Base-by-base conservation (phyloP, 2,888 invertebrate species). In the Laspeyria flexula region DNA sequence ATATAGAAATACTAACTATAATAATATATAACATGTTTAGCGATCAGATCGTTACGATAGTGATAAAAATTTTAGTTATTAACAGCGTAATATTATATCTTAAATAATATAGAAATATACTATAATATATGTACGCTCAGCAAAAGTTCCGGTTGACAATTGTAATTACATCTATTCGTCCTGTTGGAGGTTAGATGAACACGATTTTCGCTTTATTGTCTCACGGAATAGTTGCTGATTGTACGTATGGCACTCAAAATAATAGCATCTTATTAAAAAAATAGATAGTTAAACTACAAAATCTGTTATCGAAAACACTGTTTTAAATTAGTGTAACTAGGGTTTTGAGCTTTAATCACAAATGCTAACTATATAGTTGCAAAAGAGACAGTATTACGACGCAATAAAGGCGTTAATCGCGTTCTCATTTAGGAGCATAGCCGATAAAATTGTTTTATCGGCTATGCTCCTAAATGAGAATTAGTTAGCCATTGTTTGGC, bases 241-340 rank as follows among this genome's bases (percentile, higher is more conserved):
- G 57, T 68, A 63, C 44, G 57, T 71, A 71, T 71, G 70, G 70
- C 70, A 71, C 70, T 71, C 54, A 52, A 54, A 64, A 60, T 29
- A 34, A 64, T 54, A 66, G 58, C 55, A 51, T 62, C 55, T 66
- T 55, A 57, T 7, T 39, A 47, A 50, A 37, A 50, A 43, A 42
- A 31, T 34, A 51, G 3, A 27, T 34, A 48, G 3, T 27, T 27
- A n/a, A 9, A 27, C n/a, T 30, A 11, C 11, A 30, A 30, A 13
- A 7, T 31, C 9, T 13, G 7, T 31, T 31, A n/a, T n/a, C n/a
- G n/a, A 5, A 7, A 6, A 6, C 31, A 31, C 5, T 13, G 12
- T 2, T 13, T 31, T 13, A 31, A 13, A 6, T 12, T 6, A 13
- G 13, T 15, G 13, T 12, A 12, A n/a, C n/a, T n/a, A n/a, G n/a